Evolutionary conservation across 1,140 invertebrate genomes (phyloP).

Genomic region (Tetramorium alpestre): DNA sequence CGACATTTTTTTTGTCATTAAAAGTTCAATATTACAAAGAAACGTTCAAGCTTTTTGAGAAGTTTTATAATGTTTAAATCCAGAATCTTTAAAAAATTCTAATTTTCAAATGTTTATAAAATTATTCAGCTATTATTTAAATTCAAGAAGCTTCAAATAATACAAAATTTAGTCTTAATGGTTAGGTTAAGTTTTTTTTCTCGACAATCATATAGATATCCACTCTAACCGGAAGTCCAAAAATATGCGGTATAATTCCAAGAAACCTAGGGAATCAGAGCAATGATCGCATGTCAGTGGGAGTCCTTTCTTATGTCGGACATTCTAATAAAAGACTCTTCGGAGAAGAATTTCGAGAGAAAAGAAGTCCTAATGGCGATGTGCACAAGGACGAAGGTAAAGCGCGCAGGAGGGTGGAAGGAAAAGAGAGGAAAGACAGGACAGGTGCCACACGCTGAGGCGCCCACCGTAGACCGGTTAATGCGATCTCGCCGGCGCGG

Average conservation of each 20-base stretch:
- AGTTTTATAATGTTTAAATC: not conserved
- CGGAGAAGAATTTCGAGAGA: not conserved
- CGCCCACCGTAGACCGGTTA: conserved; percentile 77
- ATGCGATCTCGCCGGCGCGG: conserved; percentile 74
- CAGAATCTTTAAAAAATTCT: not conserved
- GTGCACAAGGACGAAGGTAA: conserved; percentile 21
- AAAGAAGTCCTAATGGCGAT: conserved; percentile 6
- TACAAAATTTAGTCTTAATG: not conserved
- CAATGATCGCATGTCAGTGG: not conserved
- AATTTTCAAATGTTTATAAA: not conserved
- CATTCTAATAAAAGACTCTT: conserved; percentile 18
- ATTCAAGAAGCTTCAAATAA: not conserved
- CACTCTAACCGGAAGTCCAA: not conserved
- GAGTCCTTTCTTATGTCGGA: conserved; percentile 5
- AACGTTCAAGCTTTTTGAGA: not conserved
- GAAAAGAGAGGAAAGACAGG: conserved; percentile 49
- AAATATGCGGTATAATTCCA: not conserved
- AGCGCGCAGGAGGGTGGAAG: not conserved
- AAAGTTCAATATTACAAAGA: not conserved
- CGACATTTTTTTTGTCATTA: not conserved
- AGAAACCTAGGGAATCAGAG: conserved; percentile 2
- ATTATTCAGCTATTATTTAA: not conserved
- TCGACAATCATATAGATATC: not conserved
- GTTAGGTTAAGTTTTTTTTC: not conserved
- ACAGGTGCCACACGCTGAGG: conserved; percentile 83